phyloP scores from a whole-genome alignment of 2,888 invertebrate genomes.

The Himalopsyche anomala region DNA sequence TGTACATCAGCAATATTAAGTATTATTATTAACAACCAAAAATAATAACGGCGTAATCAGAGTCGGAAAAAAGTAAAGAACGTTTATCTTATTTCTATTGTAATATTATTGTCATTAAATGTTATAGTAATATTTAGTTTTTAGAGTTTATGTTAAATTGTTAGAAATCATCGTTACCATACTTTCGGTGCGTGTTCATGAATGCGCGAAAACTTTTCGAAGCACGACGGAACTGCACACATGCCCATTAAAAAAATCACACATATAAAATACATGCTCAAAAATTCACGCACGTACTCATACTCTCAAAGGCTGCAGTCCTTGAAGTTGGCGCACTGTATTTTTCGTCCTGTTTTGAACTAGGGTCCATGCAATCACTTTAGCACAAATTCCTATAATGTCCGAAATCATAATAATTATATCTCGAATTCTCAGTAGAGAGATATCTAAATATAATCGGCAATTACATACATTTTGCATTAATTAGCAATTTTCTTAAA shows the following conservation, averaged over 20 bases:
- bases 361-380: background rate
- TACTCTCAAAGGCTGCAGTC: conserved; percentile 14
- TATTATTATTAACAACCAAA: too few species aligned
- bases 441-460: too few species aligned
- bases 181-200: conserved; percentile 22
- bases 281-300: background rate
- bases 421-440: too few species aligned
- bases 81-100: too few species aligned
- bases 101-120: too few species aligned
- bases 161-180: background rate
- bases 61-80: too few species aligned
- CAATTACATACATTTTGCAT: too few species aligned
- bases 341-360: conserved; percentile 9
- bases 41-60: too few species aligned
- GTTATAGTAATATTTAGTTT: too few species aligned
- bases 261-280: conserved; percentile 21
- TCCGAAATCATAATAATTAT: too few species aligned
- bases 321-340: conserved; percentile 4
- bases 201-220: conserved; percentile 32
- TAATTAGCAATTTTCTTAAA: too few species aligned
- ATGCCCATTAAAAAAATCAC: background rate
- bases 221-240: conserved; percentile 31
- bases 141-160: background rate
- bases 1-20: too few species aligned
- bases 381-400: background rate